These are phyloP conservation scores for Periophthalmodon schlosseri DNA, from an alignment of 2,113 vertebrate genomes.

Conservation along the genomic window DNA sequence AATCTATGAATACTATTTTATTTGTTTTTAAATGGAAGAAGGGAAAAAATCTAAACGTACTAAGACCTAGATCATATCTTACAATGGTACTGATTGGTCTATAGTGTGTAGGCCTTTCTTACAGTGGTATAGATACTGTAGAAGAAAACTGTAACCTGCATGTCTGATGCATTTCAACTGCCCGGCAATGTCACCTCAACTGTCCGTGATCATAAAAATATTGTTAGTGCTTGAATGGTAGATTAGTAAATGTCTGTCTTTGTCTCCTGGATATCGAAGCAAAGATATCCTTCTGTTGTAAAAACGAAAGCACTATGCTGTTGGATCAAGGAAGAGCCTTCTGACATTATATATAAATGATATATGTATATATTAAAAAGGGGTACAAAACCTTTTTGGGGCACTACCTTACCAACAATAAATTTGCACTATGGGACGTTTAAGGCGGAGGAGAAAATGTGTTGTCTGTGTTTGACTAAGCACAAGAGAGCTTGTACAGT, in stretches of 20 bases:
- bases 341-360: conserved; percentile 82
- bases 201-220: conserved; percentile 53
- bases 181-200: conserved; percentile 50
- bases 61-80: background rate
- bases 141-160: conserved; percentile 25
- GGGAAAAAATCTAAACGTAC: background rate
- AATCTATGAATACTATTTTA: no score
- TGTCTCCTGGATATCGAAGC: conserved; percentile 78
- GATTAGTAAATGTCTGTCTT: conserved; percentile 77
- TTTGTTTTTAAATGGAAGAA: background rate
- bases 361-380: conserved; percentile 81
- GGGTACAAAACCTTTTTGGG: conserved; percentile 77
- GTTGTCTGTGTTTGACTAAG: conserved; percentile 76
- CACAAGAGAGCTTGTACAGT: conserved; percentile 79
- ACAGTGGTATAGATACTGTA: background rate
- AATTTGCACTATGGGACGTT: conserved; percentile 87
- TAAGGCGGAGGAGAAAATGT: conserved; percentile 76
- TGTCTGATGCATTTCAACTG: conserved; percentile 55
- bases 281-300: conserved; percentile 81
- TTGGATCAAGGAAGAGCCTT: conserved; percentile 85
- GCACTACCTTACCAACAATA: conserved; percentile 84
- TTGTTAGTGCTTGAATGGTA: conserved; percentile 79
- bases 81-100: background rate
- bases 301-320: conserved; percentile 84
- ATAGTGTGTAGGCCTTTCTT: background rate